phyloP scores from a whole-genome alignment of 2,888 invertebrate species.

The Galeopsomyia nigrocyanea region DNA sequence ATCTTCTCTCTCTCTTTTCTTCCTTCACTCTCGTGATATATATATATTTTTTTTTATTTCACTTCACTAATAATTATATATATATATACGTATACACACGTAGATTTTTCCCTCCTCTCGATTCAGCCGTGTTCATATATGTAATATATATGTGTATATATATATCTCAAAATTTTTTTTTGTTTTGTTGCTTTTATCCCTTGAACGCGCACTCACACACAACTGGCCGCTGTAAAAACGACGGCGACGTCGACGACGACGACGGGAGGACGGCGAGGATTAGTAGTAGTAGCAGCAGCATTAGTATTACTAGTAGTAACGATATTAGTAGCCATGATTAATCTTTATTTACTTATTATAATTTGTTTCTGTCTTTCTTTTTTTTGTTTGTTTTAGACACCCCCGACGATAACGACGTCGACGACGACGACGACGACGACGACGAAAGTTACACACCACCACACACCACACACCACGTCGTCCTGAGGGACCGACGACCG shows the following conservation, averaged over 20 bases:
- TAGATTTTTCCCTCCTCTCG: too few relatives aligned
- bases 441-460: neutral
- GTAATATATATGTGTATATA: too few relatives aligned
- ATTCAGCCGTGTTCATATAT: too few relatives aligned
- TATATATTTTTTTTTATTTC: slow-evolving; percentile 38
- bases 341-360: too few relatives aligned
- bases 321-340: too few relatives aligned
- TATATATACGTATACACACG: slow-evolving; percentile 1
- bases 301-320: too few relatives aligned
- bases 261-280: slow-evolving; percentile 34
- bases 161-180: too few relatives aligned
- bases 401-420: slow-evolving; percentile 18
- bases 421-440: slow-evolving; percentile 8
- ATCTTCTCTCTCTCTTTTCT: slow-evolving; percentile 35
- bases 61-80: slow-evolving; percentile 15
- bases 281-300: neutral
- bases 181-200: too few relatives aligned
- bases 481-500: too few relatives aligned
- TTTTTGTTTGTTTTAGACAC: too few relatives aligned
- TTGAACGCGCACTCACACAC: slow-evolving; percentile 59
- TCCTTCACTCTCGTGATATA: slow-evolving; percentile 39
- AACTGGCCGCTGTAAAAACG: neutral
- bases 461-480: too few relatives aligned
- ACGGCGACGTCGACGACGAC: slow-evolving; percentile 42
- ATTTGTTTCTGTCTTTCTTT: too few relatives aligned